Conservation (phyloP, 2,888 invertebrate genomes). For the Zaprionus bogoriensis region DNA sequence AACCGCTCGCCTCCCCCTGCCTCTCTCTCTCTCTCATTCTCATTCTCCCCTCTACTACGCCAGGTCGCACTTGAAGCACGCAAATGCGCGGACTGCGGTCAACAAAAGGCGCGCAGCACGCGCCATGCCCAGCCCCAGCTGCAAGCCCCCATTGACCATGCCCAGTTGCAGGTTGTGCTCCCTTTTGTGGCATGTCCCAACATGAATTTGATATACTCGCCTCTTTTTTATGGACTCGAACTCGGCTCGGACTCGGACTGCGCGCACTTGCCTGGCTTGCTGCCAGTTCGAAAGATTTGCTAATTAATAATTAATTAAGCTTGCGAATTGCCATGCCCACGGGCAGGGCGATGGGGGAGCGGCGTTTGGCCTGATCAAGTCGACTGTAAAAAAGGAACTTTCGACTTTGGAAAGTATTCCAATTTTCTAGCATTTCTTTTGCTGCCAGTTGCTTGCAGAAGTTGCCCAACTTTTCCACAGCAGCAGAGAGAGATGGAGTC, state of each 20-base stretch:
- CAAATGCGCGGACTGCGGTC: conserved; percentile 75
- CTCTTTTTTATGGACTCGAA: conserved; percentile 13
- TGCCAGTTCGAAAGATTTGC: conserved; percentile 56
- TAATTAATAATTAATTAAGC: conserved; percentile 77
- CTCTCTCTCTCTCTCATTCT: not conserved
- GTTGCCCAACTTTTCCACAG: conserved; percentile 37
- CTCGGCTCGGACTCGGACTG: conserved; percentile 2
- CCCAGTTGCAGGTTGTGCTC: conserved; percentile 15
- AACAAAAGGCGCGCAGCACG: conserved; percentile 67
- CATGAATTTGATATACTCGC: conserved; percentile 60
- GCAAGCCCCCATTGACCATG: not conserved
- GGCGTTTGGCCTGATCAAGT: not conserved
- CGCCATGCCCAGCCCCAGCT: conserved; percentile 34
- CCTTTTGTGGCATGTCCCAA: conserved; percentile 59
- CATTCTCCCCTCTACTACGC: conserved; percentile 14
- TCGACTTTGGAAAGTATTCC: conserved; percentile 65
- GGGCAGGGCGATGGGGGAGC: not conserved
- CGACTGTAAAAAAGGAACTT: conserved; percentile 34
- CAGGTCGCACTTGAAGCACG: conserved; percentile 65
- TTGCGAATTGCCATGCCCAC: conserved; percentile 54
- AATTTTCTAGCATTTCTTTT: conserved; percentile 66
- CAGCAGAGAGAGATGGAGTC: not conserved
- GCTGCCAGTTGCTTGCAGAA: conserved; percentile 43
- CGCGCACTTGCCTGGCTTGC: conserved; percentile 65
- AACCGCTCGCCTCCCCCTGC: conserved; percentile 10